Evolutionary conservation across 1,140 invertebrate species (phyloP).

Genomic region (Chironomus striatipennis): DNA sequence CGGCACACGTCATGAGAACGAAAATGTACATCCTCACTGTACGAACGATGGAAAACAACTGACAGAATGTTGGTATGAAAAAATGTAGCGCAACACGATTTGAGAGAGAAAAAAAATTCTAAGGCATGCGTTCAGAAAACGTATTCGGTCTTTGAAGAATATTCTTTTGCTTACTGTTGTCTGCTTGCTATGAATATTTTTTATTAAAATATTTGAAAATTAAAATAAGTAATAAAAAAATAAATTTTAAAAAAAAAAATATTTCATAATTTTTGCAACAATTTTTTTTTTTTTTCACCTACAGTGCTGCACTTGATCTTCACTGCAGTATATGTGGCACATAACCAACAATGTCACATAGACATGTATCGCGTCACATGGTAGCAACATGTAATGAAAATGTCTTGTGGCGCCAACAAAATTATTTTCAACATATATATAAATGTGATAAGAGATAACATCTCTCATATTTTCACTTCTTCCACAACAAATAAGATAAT

Average conservation of each 20-base stretch:
- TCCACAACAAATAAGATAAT: neutral
- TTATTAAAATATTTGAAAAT: neutral
- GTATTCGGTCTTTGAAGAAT: neutral
- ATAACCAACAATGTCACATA: neutral
- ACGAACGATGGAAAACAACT: neutral
- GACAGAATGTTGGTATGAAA: neutral
- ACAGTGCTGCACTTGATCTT: neutral
- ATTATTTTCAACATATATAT: slow-evolving; percentile 15
- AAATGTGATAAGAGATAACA: neutral
- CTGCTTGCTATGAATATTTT: neutral
- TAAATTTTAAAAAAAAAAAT: too few species aligned
- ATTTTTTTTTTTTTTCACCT: too few species aligned
- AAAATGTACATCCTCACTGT: neutral
- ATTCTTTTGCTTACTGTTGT: too few species aligned
- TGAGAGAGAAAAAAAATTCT: neutral
- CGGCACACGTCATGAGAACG: neutral
- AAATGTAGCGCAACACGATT: neutral
- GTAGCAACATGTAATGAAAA: neutral
- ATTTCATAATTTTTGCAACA: neutral
- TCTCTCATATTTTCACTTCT: slow-evolving; percentile 7
- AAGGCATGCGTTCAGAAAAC: neutral
- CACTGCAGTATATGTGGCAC: neutral
- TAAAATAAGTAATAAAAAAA: too few species aligned
- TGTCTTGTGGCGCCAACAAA: neutral
- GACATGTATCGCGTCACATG: neutral